Conservation (phyloP, 2,888 invertebrate genomes). For the Germaria angustata region DNA sequence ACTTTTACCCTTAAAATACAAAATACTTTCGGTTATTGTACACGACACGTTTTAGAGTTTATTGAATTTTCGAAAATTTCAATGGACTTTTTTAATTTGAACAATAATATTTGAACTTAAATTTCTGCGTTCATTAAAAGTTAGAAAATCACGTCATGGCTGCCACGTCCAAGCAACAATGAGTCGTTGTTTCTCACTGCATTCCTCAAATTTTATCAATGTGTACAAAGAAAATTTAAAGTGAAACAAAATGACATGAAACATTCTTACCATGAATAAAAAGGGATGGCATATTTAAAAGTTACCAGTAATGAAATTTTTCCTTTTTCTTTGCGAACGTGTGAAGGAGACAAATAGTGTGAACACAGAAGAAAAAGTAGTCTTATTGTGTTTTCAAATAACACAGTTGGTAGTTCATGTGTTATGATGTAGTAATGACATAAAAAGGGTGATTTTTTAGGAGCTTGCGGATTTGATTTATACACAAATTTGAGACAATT, state of each 20-base stretch:
- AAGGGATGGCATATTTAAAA: slow-evolving; percentile 32
- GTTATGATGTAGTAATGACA: neutral
- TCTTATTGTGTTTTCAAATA: neutral
- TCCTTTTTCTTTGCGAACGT: neutral
- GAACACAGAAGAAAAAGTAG: neutral
- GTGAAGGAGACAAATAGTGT: slow-evolving; percentile 10
- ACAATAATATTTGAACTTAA: slow-evolving; percentile 45
- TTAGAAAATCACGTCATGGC: slow-evolving; percentile 80
- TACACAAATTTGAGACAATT: too few relatives aligned
- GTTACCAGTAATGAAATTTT: neutral
- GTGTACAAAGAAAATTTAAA: slow-evolving; percentile 55
- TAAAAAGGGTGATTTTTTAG: too few relatives aligned
- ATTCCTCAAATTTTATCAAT: slow-evolving; percentile 67
- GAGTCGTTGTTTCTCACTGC: slow-evolving; percentile 76
- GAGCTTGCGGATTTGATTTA: too few relatives aligned
- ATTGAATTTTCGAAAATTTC: slow-evolving; percentile 71
- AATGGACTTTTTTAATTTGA: slow-evolving; percentile 67
- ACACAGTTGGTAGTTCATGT: neutral
- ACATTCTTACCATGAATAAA: slow-evolving; percentile 10
- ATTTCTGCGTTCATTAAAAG: slow-evolving; percentile 71
- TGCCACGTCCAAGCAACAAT: slow-evolving; percentile 80
- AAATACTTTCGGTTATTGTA: slow-evolving; percentile 26
- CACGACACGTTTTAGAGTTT: slow-evolving; percentile 70
- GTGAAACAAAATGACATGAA: slow-evolving; percentile 35
- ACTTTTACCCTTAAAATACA: slow-evolving; percentile 41